These are phyloP conservation scores for Nymphalis io DNA, from an alignment of 1,140 invertebrate species.

Conservation along the genomic window DNA sequence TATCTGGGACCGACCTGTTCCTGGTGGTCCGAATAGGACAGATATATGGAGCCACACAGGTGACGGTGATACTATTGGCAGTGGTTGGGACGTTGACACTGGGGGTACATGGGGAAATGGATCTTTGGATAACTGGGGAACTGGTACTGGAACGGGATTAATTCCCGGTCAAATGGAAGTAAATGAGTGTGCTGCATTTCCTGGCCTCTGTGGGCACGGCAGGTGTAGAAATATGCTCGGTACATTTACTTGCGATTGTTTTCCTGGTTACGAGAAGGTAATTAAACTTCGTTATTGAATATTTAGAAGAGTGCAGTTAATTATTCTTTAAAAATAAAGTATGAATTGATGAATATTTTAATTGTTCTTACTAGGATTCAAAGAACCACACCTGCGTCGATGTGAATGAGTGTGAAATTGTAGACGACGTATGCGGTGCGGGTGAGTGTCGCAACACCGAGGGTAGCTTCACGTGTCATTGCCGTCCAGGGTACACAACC, in stretches of 20 bases:
- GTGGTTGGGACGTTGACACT: constrained; percentile 37
- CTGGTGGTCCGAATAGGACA: constrained; percentile 43
- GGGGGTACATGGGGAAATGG: constrained; percentile 38
- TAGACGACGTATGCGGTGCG: constrained; percentile 90
- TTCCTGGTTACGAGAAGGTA: constrained; percentile 86
- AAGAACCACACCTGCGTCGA: constrained; percentile 83
- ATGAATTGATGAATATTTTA: not conserved
- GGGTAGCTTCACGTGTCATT: constrained; percentile 91
- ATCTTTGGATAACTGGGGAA: constrained; percentile 37
- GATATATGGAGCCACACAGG: constrained; percentile 45
- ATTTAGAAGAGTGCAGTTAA: not conserved
- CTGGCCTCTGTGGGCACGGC: constrained; percentile 91
- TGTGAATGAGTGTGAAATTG: constrained; percentile 94
- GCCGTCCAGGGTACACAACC: constrained; percentile 87
- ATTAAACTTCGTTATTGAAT: constrained; percentile 21
- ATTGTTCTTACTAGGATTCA: constrained; percentile 50
- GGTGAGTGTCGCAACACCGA: constrained; percentile 91
- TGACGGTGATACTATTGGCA: constrained; percentile 13
- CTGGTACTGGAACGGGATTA: constrained; percentile 61
- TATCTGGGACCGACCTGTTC: constrained; percentile 48
- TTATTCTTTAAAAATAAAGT: constrained; percentile 7
- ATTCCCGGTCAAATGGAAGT: constrained; percentile 89
- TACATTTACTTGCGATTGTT: constrained; percentile 85
- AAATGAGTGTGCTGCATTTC: constrained; percentile 93
- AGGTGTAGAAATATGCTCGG: constrained; percentile 84